These are phyloP conservation scores for Epistrophe grossulariae DNA, from an alignment of 2,888 invertebrate species.

Conservation along the genomic window DNA sequence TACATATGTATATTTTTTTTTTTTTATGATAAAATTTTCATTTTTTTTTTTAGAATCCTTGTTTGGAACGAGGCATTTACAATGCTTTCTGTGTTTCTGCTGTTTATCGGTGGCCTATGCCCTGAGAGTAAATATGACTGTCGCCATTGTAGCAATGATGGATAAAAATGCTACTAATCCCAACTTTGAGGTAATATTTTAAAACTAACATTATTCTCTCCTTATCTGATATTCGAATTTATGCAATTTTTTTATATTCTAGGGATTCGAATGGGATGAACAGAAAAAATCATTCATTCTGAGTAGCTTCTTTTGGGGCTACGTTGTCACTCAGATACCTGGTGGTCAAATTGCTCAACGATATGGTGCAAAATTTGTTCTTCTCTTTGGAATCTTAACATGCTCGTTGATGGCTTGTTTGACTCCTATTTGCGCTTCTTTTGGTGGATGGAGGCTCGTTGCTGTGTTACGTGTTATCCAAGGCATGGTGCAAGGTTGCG, in stretches of 20 bases:
- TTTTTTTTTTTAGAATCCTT: conserved; percentile 82
- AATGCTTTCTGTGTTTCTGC: conserved; percentile 87
- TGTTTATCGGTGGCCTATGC: conserved; percentile 87
- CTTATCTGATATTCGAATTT: too few species aligned
- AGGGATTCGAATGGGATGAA: conserved; percentile 86
- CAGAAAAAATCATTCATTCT: conserved; percentile 85
- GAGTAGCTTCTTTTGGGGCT: conserved; percentile 89
- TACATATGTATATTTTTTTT: neutral
- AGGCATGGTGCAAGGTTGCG: conserved; percentile 88
- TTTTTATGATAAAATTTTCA: conserved; percentile 17
- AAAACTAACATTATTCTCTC: too few species aligned
- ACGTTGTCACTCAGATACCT: conserved; percentile 87
- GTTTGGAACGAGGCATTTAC: conserved; percentile 87
- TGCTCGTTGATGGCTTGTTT: conserved; percentile 88
- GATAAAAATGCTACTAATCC: conserved; percentile 83
- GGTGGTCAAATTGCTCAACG: conserved; percentile 89
- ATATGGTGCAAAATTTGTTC: conserved; percentile 88
- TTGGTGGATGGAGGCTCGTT: conserved; percentile 87
- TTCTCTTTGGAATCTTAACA: conserved; percentile 85
- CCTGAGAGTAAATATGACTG: conserved; percentile 88
- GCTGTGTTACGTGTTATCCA: conserved; percentile 86
- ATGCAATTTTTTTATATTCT: conserved; percentile 31
- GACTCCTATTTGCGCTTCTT: conserved; percentile 88
- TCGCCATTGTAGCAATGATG: conserved; percentile 90
- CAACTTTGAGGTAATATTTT: conserved; percentile 83